phyloP scores from a whole-genome alignment of 2,113 vertebrate genomes.

The Cryptomyrus ogoouensis region DNA sequence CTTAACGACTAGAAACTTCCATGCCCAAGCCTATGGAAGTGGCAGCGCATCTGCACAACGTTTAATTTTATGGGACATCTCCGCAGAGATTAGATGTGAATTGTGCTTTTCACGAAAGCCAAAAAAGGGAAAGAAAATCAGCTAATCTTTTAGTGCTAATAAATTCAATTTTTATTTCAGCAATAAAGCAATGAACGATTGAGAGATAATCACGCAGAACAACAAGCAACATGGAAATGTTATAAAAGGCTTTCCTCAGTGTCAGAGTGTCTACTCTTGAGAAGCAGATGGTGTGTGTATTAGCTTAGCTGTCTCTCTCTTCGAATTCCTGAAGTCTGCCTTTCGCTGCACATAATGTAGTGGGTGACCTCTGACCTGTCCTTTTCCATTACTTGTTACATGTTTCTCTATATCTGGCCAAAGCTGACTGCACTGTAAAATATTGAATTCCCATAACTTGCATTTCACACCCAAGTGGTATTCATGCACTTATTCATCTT shows the following conservation, averaged over 20 bases:
- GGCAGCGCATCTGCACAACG: not conserved
- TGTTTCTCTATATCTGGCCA: not conserved
- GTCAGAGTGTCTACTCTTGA: not conserved
- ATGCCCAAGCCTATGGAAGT: not conserved
- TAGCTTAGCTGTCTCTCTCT: not conserved
- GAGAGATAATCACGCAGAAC: not conserved
- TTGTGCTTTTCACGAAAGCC: not conserved
- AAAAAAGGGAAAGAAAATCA: not conserved
- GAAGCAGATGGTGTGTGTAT: not conserved
- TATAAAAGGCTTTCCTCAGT: not conserved
- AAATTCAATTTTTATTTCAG: not conserved
- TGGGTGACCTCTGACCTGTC: not conserved
- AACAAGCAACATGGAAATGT: not conserved
- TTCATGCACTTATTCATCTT: not conserved
- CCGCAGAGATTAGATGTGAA: not conserved
- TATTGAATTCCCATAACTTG: not conserved
- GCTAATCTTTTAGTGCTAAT: not conserved
- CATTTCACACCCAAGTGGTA: not conserved
- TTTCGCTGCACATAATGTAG: not conserved
- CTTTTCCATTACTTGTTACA: not conserved
- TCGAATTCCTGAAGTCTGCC: not conserved
- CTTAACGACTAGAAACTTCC: not conserved
- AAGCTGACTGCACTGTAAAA: not conserved
- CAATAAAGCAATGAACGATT: not conserved
- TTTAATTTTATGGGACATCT: not conserved